Conservation (phyloP, 2,113 vertebrate genomes). For the Chitala chitala region DNA sequence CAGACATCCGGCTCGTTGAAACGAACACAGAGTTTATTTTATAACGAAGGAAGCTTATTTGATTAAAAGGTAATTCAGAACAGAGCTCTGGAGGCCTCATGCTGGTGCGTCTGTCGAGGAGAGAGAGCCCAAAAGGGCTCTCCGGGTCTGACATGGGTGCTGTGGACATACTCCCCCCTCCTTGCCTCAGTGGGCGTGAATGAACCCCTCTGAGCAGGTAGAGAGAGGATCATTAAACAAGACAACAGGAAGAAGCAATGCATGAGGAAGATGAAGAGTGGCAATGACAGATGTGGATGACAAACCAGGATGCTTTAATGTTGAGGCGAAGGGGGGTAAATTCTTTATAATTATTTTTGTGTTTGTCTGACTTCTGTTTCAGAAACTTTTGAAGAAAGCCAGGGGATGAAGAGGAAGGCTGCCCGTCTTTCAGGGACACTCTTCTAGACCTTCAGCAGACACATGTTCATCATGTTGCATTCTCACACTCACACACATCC, state of each 20-base stretch:
- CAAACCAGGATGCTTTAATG: no score
- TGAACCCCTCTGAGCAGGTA: constrained; percentile 23
- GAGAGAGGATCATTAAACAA: constrained; percentile 12
- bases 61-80: constrained; percentile 41
- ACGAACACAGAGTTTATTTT: constrained; percentile 38
- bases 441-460: neutral
- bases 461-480: neutral
- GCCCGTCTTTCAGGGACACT: neutral
- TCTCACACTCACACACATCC: neutral
- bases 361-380: constrained; percentile 18
- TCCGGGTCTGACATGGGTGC: no score
- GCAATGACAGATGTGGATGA: no score
- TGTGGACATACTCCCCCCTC: no score
- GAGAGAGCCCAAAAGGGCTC: constrained; percentile 30
- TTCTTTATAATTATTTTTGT: neutral
- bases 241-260: no score
- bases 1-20: constrained; percentile 35
- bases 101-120: constrained; percentile 17
- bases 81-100: constrained; percentile 30
- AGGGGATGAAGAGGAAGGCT: constrained; percentile 34
- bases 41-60: constrained; percentile 36
- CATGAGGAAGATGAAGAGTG: no score
- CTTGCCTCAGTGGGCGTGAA: constrained; percentile 12
- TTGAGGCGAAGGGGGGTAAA: neutral
- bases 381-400: constrained; percentile 42